Percentiles rank a stretch among this genome's conserved stretches.
Evolutionary conservation across 1,140 invertebrate genomes (phyloP).

Genomic region (Neuroterus valhalla): DNA sequence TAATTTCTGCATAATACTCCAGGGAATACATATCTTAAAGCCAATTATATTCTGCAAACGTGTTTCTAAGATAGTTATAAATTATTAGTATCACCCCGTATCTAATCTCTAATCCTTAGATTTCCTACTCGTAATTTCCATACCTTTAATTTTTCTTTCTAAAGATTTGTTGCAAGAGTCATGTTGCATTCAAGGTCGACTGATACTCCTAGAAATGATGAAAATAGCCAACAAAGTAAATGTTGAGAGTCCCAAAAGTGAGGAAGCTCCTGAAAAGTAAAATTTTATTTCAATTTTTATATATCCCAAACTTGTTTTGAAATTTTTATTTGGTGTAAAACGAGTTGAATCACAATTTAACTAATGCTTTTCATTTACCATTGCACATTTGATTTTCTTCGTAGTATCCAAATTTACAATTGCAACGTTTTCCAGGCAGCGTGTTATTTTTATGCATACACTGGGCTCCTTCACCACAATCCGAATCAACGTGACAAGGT

Average conservation of each 20-base stretch:
- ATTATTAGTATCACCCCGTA: too few relatives aligned
- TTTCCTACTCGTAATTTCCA: too few relatives aligned
- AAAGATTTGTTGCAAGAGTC: too few relatives aligned
- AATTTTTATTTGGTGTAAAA: neutral
- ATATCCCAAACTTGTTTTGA: neutral
- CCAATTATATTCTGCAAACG: neutral
- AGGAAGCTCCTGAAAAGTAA: slow-evolving; percentile 37
- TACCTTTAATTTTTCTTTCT: too few relatives aligned
- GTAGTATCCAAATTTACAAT: slow-evolving; percentile 67
- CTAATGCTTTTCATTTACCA: slow-evolving; percentile 56
- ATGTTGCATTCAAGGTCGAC: too few relatives aligned
- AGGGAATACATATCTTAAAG: slow-evolving; percentile 3
- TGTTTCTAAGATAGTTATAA: neutral
- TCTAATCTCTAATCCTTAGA: too few relatives aligned
- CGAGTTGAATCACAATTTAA: neutral
- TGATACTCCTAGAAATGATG: slow-evolving; percentile 32
- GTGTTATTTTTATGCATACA: slow-evolving; percentile 61
- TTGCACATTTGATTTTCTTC: slow-evolving; percentile 67
- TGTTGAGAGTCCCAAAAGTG: slow-evolving; percentile 34
- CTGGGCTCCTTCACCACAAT: slow-evolving; percentile 69
- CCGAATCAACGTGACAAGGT: slow-evolving; percentile 64
- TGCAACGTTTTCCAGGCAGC: slow-evolving; percentile 66
- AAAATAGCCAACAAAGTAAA: slow-evolving; percentile 37
- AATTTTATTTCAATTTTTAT: neutral
- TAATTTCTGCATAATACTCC: neutral